A percentile compares a stretch with the other conserved stretches of the same genome.
phyloP scores from a whole-genome alignment of 2,888 invertebrate species.

The Limnephilus lunatus region DNA sequence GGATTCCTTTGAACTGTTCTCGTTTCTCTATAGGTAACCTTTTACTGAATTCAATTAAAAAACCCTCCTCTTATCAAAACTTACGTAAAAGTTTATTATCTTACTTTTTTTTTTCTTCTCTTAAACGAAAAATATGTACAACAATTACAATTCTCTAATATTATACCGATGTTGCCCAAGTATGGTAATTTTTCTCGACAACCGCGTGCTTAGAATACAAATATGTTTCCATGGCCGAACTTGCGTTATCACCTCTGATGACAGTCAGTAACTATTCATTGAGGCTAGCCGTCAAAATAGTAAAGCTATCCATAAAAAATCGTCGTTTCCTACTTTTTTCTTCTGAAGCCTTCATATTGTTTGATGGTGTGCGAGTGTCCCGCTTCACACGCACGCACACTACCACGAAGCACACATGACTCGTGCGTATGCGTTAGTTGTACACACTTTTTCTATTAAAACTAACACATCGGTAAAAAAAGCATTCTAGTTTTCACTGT shows the following conservation, averaged over 20 bases:
- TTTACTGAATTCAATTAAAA: not conserved
- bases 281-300: constrained; percentile 8
- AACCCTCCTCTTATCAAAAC: not conserved
- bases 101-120: not conserved
- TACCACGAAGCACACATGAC: constrained; percentile 36
- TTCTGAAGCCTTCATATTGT: not conserved
- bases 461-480: not conserved
- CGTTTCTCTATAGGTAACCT: not conserved
- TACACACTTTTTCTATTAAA: constrained; percentile 9
- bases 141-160: not conserved
- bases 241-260: not conserved
- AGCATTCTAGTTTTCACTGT: not conserved
- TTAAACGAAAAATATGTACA: not conserved
- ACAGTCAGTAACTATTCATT: not conserved
- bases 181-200: not conserved
- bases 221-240: not conserved
- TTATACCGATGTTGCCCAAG: not conserved
- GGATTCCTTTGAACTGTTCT: not conserved
- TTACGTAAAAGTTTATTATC: no score
- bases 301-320: not conserved
- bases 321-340: not conserved
- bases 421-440: constrained; percentile 37
- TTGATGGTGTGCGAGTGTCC: constrained; percentile 43
- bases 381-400: constrained; percentile 55
- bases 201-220: not conserved